Conservation (phyloP, 2,888 invertebrate genomes). For the Drosophila emarginata region DNA sequence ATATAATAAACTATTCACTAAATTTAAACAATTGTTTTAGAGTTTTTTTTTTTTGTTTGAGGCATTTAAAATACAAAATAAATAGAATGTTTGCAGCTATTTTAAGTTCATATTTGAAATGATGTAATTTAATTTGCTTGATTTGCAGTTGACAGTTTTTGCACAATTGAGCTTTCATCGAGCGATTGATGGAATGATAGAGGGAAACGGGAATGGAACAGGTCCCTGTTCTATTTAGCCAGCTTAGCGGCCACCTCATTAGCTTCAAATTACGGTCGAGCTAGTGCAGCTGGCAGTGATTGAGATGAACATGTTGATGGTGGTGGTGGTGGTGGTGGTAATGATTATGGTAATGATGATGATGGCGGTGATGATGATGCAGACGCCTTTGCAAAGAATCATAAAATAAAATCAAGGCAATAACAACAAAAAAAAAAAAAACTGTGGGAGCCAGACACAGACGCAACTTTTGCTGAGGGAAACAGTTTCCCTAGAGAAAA, state of each 20-base stretch:
- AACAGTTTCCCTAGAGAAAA: slow-evolving; percentile 67
- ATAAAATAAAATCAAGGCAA: slow-evolving; percentile 33
- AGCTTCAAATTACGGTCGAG: slow-evolving; percentile 63
- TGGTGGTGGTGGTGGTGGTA: not conserved
- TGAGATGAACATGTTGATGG: not conserved
- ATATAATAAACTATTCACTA: too few species aligned
- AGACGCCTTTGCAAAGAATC: slow-evolving; percentile 37
- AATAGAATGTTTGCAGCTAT: too few species aligned
- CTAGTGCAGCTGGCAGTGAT: slow-evolving; percentile 38
- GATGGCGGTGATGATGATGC: slow-evolving; percentile 20
- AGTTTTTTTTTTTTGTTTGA: too few species aligned
- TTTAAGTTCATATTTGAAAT: too few species aligned
- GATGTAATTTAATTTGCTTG: too few species aligned
- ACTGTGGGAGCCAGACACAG: slow-evolving; percentile 58
- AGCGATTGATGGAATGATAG: too few species aligned
- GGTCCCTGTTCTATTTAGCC: slow-evolving; percentile 45
- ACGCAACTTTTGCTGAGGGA: slow-evolving; percentile 56
- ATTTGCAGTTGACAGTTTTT: too few species aligned
- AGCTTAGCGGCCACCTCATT: slow-evolving; percentile 60
- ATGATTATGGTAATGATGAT: slow-evolving; percentile 14
- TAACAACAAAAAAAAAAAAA: slow-evolving; percentile 3
- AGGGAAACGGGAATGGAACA: not conserved
- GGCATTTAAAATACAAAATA: too few species aligned
- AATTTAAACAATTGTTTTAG: too few species aligned
- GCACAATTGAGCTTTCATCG: too few species aligned